phyloP scores from a whole-genome alignment of 2,113 vertebrate species.

The Urocitellus parryii region DNA sequence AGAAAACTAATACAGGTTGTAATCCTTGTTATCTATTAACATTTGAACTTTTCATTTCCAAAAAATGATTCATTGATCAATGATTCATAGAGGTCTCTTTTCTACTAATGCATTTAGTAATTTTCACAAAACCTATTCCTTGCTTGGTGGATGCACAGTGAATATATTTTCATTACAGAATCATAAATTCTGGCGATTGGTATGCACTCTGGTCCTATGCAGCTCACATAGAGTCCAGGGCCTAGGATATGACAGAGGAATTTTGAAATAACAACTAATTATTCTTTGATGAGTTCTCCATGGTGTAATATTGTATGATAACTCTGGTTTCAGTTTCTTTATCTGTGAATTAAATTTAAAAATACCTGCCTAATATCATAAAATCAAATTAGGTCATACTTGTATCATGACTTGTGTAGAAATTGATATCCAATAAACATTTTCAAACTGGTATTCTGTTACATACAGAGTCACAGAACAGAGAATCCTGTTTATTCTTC shows the following conservation, averaged over 20 bases:
- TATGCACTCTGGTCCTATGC: rapidly evolving
- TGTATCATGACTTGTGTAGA: background rate
- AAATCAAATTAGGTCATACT: background rate
- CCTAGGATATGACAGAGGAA: background rate
- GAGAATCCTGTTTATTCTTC: background rate
- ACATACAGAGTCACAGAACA: background rate
- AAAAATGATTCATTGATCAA: background rate
- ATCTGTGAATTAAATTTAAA: background rate
- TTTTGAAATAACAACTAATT: background rate
- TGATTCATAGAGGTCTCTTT: background rate
- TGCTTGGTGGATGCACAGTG: background rate
- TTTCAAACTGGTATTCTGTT: background rate
- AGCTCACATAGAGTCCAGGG: background rate
- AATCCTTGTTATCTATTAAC: background rate
- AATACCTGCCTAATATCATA: background rate
- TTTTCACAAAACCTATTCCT: background rate
- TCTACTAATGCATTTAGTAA: background rate
- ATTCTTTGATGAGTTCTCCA: background rate
- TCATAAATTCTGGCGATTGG: too few relatives aligned
- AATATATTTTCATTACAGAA: background rate
- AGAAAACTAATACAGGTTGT: background rate
- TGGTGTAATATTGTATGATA: background rate
- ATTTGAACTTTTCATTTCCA: background rate
- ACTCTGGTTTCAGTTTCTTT: background rate
- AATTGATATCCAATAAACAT: background rate